Base-by-base conservation (phyloP, 2,888 invertebrate genomes). In the Hypomecis atomaria region DNA sequence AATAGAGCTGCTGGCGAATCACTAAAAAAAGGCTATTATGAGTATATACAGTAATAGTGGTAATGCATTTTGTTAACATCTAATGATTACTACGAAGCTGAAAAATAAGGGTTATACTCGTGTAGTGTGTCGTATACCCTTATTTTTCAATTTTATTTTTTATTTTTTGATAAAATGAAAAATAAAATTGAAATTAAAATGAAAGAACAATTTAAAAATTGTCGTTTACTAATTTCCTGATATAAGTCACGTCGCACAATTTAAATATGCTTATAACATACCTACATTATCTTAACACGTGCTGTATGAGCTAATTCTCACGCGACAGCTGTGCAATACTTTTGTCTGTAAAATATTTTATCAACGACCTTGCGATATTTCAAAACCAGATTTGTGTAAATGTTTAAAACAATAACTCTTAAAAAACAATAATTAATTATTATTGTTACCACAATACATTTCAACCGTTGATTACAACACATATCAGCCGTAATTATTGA, bases 181-280 rank as follows among this genome's bases (percentile, higher is more conserved):
- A n/a, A 23, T 3, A 23, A 23, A 3, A 23, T 42, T 52, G 52
- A 40, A 52, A 40, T 13, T 10, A 23, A 40, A 37, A 52, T 40
- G 23, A 23, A 2, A 23, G 3, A 23, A 36, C n/a, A 6, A 1
- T 6, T n/a, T 11, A 33, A 6, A 13, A 5, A 42, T 9, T 49
- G 7, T 7, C 40, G n/a, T 49, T n/a, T 33, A 58, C 33, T 33
- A 33, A 50, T 55, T 54, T 63, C 36, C 45, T 50, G 34, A 56
- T 59, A 47, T 60, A 47, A 65, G 59, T 60, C 65, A 65, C 65
- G 64, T 64, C 55, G 10, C 11, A 48, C 34, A 42, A 57, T 57
- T 48, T 44, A 57, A 57, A 60, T 53, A 45, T 60, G 57, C 40
- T 53, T 50, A 56, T 44, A 52, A 57, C 55, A 40, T 57, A 56